Conservation (phyloP, 2,113 vertebrate genomes). For the Dipodomys ordii region DNA sequence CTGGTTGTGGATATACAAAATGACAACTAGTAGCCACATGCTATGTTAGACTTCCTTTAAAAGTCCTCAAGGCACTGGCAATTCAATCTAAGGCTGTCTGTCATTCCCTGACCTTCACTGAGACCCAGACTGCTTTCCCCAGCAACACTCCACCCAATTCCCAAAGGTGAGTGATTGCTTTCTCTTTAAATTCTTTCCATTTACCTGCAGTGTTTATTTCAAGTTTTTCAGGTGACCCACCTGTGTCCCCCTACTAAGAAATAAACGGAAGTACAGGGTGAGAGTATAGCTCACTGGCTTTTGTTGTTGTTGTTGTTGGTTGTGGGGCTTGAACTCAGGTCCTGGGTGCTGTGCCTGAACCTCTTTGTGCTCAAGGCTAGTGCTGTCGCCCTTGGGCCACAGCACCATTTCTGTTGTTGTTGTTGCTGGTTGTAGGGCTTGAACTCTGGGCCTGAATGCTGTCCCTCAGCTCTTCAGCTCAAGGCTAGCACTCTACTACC, state of each 20-base stretch:
- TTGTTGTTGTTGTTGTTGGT: too few species aligned
- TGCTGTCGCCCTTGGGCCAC: too few species aligned
- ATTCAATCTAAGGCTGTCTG: background rate
- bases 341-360: too few species aligned
- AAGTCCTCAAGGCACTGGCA: slow-evolving; percentile 30
- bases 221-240: slow-evolving; percentile 51
- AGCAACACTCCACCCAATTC: background rate
- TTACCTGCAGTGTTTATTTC: slow-evolving; percentile 11
- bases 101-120: background rate
- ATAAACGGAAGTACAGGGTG: slow-evolving; percentile 4
- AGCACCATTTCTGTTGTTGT: too few species aligned
- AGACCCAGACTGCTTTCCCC: slow-evolving; percentile 27
- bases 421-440: too few species aligned
- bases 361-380: too few species aligned
- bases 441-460: too few species aligned
- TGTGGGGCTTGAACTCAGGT: too few species aligned
- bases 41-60: background rate
- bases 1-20: background rate
- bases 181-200: slow-evolving; percentile 25
- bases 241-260: slow-evolving; percentile 45
- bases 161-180: slow-evolving; percentile 45
- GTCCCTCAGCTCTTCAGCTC: too few species aligned
- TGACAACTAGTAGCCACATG: background rate
- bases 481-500: too few species aligned
- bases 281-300: background rate